Evolutionary conservation across 2,888 invertebrate species (phyloP), one percentile per base, ranked within the genome.

Genomic region (Cerastis leucographa): DNA sequence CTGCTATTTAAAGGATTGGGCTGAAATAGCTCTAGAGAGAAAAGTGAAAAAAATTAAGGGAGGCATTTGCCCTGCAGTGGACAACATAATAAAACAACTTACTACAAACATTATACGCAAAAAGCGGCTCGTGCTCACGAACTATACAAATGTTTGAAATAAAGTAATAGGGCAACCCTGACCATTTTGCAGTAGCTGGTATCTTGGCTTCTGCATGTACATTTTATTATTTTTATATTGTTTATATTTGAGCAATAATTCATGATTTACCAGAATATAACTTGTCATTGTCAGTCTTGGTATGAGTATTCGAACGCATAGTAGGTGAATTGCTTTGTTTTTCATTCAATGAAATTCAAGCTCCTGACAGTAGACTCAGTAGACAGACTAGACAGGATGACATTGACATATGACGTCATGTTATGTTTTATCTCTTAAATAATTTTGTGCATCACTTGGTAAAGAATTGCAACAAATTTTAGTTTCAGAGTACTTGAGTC

Each of bases 361-460:
- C 81, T 76, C 67, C 72, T 78, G 76, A 62, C 11, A n/a, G 64
- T 14, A 64, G 25, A n/a, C n/a, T n/a, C n/a, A n/a, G n/a, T n/a
- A n/a, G n/a, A n/a, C n/a, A n/a, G n/a, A n/a, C n/a, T n/a, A n/a
- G n/a, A 49, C 40, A 62, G 44, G 7, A 40, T 84, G 88, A 83
- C 86, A 85, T 76, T 86, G 87, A 87, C 87, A 77, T 74, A 77
- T 88, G 90, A 90, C 90, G 89, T 90, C 90, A 90, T 84, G 85
- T 76, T 81, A 84, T 76, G 85, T 85, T 82, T 80, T 85, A 80
- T 78, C 74, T 81, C 64, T 1, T 29, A 74, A n/a, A 44, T 72
- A 78, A 71, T 76, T 78, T 76, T 61, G 78, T 82, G 80, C 73
- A 74, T 29, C 64, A 73, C 69, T 83, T 83, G 67, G 73, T 80